Base-by-base conservation (phyloP, 2,113 vertebrate species). In the Miniopterus natalensis region DNA sequence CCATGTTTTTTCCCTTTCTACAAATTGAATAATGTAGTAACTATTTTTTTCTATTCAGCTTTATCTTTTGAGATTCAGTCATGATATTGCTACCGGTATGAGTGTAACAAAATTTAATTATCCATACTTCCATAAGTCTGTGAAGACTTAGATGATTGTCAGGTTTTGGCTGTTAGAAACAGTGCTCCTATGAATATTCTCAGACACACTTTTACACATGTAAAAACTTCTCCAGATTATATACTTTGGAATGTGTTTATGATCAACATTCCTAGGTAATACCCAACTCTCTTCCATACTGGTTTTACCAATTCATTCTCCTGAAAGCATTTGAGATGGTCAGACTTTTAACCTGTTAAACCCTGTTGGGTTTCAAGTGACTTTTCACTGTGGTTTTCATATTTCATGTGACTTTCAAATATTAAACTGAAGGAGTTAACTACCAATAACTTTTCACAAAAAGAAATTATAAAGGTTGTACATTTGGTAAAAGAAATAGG, bases 1-100 rank as follows among this genome's bases (percentile, higher is more conserved):
- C n/a, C 5, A 61, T 45, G 51, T 23, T 92, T 92, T 73, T 92
- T 49, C 20, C 20, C 7, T 88, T 95, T 88, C n/a, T 77, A 53
- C 8, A 59, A 75, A 55, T 47, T 21, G 45, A 59, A 47, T 75
- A n/a, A 51, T 77, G 45, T 3, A n/a, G 59, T 29, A 88, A 83
- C 49, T n/a, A 12, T 25, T 81, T 84, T 66, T 92, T 66, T 14
- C 23, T 55, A 36, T 27, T 73, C 29, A 79, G 36, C 51, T 85
- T 89, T 57, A 61, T n/a, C 10, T 66, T 75, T 89, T 84, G 79
- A 65, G 5, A 21, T 63, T 71, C 29, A 71, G 12, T 68, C 68
- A 75, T 51, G 40, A 66, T 42, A 45, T 5, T 93, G 27, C 25
- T 71, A 29, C 55, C 65, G 9, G 40, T 45, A 14, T 31, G 15